Base-by-base conservation (phyloP, 2,888 invertebrate genomes). In the Pantelozetes paolii region DNA sequence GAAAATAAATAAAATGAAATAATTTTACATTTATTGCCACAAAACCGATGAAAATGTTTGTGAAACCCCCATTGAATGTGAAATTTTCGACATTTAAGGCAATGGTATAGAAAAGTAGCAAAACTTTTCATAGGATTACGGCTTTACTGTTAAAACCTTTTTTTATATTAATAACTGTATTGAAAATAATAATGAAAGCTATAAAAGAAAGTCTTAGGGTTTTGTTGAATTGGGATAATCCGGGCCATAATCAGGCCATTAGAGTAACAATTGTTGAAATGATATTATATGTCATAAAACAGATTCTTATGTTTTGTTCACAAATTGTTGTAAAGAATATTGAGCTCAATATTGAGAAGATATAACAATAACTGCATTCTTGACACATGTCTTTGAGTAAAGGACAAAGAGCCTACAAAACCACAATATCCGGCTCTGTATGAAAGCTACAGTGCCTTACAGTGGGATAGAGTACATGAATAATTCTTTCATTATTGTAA, bases 401-500 rank as follows among this genome's bases (percentile, higher is more conserved):
- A 62, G 32, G 6, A 62, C 62, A 62, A 62, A 30, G 32, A 30
- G 62, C n/a, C n/a, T 40, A 64, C 64, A 64, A 64, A 64, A 64
- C 64, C 64, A 64, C 64, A 64, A 64, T 64, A 64, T 64, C 64
- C 64, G 64, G 64, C 64, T 36, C 62, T 32, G 15, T 32, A 11
- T 64, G 13, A 36, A 36, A 57, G 28, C 15, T 57, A 30, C 57
- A 30, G 30, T 28, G 18, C 45, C 5, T 36, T 36, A 36, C 36
- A 36, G 36, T 36, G 18, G 45, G 23, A 28, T 30, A 30, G 20
- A 64, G 36, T 36, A 64, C 20, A 64, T 13, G 64, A 64, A 64
- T 64, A 64, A 64, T 64, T 64, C 64, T 30, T 64, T 64, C 64
- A 64, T 64, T 64, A 64, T 64, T 64, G n/a, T 64, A 1, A 64